Percentiles rank a stretch among this genome's conserved stretches.
Conservation (phyloP, 1,140 invertebrate species). For the Pseudachorutes palmiensis region DNA sequence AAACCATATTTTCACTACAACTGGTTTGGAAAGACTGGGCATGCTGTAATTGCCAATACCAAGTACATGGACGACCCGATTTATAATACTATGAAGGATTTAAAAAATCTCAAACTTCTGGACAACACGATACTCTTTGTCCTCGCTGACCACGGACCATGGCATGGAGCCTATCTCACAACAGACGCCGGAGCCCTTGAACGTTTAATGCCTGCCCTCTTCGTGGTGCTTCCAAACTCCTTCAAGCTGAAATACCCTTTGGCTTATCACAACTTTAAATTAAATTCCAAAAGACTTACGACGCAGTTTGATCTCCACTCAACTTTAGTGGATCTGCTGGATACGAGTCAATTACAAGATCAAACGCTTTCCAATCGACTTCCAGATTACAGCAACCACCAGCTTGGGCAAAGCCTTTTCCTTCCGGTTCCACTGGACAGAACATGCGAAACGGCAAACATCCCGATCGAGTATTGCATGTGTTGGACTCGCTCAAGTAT, state of each 20-base stretch:
- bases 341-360: too few relatives aligned
- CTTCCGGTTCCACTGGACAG: neutral
- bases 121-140: neutral
- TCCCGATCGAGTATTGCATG: neutral
- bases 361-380: too few relatives aligned
- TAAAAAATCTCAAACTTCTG: neutral
- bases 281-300: neutral
- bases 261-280: neutral
- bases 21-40: neutral
- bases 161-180: neutral
- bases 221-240: neutral
- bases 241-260: neutral
- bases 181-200: neutral
- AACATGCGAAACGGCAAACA: neutral
- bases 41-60: neutral
- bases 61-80: slow-evolving; percentile 5
- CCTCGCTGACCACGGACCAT: neutral
- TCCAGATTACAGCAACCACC: too few relatives aligned
- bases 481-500: neutral
- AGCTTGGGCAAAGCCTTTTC: neutral
- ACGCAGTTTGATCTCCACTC: neutral
- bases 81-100: neutral
- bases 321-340: neutral
- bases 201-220: neutral
- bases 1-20: neutral